These are phyloP conservation scores for Apodemus agrarius DNA, from an alignment of 2,797 vertebrate genomes.

Conservation along the genomic window DNA sequence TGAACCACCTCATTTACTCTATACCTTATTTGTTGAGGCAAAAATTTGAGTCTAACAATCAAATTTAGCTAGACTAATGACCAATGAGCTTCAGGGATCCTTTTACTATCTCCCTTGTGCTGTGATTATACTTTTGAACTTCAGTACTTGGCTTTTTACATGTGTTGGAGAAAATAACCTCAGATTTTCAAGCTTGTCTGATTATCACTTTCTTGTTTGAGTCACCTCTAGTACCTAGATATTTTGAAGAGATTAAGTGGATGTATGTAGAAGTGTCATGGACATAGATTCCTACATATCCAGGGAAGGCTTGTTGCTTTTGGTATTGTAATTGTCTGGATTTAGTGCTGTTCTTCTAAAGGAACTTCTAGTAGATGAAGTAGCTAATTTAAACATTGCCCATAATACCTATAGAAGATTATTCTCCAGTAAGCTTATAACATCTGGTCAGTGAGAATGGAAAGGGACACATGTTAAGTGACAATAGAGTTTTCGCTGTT, in stretches of 20 bases:
- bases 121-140: not conserved
- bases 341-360: not conserved
- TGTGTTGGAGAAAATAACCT: not conserved
- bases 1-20: not conserved
- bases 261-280: not conserved
- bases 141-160: not conserved
- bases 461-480: too few relatives aligned
- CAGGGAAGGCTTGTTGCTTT: not conserved
- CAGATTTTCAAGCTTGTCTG: not conserved
- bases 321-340: not conserved
- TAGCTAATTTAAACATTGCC: too few relatives aligned
- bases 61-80: not conserved
- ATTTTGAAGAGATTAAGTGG: not conserved
- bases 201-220: not conserved
- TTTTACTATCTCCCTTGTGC: not conserved
- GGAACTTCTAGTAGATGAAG: too few relatives aligned
- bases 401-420: too few relatives aligned
- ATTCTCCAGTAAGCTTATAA: too few relatives aligned
- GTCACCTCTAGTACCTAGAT: not conserved
- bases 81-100: not conserved
- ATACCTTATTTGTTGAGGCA: not conserved
- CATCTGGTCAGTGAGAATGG: too few relatives aligned
- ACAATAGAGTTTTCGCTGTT: too few relatives aligned
- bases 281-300: accelerated
- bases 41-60: not conserved